Conservation (phyloP, 2,113 vertebrate genomes). For the Sus scrofa region DNA sequence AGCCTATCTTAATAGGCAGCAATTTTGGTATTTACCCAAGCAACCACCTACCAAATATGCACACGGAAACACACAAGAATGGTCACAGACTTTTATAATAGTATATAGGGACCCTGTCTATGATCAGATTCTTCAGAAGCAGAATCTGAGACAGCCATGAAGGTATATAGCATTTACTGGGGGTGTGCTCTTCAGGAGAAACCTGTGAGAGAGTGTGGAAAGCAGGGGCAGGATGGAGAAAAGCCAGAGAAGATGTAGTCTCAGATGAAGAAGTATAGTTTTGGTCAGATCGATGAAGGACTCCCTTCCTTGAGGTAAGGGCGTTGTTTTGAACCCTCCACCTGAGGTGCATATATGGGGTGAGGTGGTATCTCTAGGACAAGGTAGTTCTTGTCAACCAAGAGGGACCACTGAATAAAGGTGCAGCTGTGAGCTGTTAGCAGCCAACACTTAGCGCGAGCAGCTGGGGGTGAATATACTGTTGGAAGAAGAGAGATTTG, state of each 20-base stretch:
- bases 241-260: neutral
- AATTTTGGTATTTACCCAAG: neutral
- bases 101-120: neutral
- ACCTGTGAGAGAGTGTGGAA: neutral
- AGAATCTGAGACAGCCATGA: neutral
- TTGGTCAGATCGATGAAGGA: neutral
- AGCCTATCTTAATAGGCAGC: neutral
- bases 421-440: neutral
- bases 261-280: neutral
- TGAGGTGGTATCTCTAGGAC: neutral
- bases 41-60: neutral
- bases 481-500: neutral
- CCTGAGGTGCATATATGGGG: neutral
- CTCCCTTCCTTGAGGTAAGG: neutral
- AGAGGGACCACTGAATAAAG: neutral
- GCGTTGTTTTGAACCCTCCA: neutral
- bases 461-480: neutral
- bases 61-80: neutral
- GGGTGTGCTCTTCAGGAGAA: neutral
- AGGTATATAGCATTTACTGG: neutral
- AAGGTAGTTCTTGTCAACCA: neutral
- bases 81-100: neutral
- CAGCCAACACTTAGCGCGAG: neutral
- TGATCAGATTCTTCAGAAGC: neutral
- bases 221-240: neutral